Base-by-base conservation (phyloP, 2,797 vertebrate species). In the Falco naumanni region DNA sequence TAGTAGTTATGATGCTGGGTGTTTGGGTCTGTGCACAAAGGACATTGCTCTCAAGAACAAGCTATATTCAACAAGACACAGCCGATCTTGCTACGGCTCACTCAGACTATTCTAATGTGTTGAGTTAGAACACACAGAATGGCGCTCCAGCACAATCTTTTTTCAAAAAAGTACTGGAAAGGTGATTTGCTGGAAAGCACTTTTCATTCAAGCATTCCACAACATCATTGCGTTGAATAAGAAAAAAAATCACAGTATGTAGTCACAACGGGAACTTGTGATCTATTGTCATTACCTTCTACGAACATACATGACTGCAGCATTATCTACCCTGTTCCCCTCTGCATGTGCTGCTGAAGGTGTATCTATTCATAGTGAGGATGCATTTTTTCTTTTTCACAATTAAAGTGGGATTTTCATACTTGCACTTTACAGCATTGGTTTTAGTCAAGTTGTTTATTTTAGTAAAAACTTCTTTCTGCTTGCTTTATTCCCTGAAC, bases 381-480 rank as follows among this genome's bases (percentile, higher is more conserved):
- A 95, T 31, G 11, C 5, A 16, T 34, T 90, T 93, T 90, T 94
- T 53, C 69, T 74, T 33, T 89, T 92, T 95, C 96, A 94, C 93
- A 59, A 84, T 78, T 29, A 34, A 96, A 97, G 78, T 74, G 84
- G 94, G 91, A 97, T 97, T 97, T 97, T 98, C 96, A 95, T 95
- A 93, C 95, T 84, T 85, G 77, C 31, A 20, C 59, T 97, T 95
- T 82, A 84, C 71, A 74, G 41, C 83, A 93, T 24, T 39, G 13
- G 31, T 71, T 96, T 96, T 84, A 95, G 64, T 87, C 83, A 64
- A 39, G 29, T n/a, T 89, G 88, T 95, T 97, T 95, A 93, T 97
- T 97, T 97, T 95, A 84, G 91, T 78, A 89, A 96, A 97, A 97
- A 90, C 70, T 6, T 93, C 92, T 85, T 92, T 94, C 93, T 95